phyloP scores from a whole-genome alignment of 2,797 vertebrate species.

The Syngnathus acus region DNA sequence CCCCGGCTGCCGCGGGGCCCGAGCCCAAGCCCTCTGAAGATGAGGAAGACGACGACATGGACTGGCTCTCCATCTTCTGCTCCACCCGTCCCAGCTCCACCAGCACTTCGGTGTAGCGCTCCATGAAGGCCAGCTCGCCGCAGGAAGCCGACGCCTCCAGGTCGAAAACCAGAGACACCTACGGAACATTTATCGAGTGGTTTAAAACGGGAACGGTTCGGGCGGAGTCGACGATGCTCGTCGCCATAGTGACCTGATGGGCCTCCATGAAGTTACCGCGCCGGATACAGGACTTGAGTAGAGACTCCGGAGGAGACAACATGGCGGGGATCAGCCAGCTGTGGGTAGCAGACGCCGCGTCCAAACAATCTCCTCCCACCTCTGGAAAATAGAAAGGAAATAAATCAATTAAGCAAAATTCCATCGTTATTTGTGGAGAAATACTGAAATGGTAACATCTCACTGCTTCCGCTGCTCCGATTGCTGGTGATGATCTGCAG shows the following conservation, averaged over 20 bases:
- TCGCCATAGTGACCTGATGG: conserved; percentile 75
- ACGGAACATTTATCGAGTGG: conserved; percentile 10
- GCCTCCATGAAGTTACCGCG: conserved; percentile 87
- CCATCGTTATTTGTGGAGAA: background rate
- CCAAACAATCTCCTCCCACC: conserved; percentile 55
- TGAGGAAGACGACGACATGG: conserved; percentile 67
- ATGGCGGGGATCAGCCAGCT: conserved; percentile 85
- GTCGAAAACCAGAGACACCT: conserved; percentile 87
- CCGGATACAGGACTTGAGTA: conserved; percentile 88
- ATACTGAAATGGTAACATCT: conserved; percentile 75
- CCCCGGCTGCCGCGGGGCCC: conserved; percentile 17
- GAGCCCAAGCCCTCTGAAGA: conserved; percentile 70
- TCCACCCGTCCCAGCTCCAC: conserved; percentile 82
- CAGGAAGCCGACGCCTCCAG: conserved; percentile 75
- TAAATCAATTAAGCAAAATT: no score
- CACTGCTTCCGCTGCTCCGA: conserved; percentile 49
- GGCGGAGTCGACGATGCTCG: background rate
- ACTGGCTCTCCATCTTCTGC: conserved; percentile 86
- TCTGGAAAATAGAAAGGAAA: conserved; percentile 57
- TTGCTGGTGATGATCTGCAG: conserved; percentile 88
- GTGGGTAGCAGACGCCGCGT: conserved; percentile 45
- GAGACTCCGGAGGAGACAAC: conserved; percentile 89
- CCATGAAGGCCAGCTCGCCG: conserved; percentile 89
- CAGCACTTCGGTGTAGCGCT: conserved; percentile 84
- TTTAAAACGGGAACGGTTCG: background rate